Conservation (phyloP, 53 echinoderm and acorn worm species). For the Astropecten irregularis region DNA sequence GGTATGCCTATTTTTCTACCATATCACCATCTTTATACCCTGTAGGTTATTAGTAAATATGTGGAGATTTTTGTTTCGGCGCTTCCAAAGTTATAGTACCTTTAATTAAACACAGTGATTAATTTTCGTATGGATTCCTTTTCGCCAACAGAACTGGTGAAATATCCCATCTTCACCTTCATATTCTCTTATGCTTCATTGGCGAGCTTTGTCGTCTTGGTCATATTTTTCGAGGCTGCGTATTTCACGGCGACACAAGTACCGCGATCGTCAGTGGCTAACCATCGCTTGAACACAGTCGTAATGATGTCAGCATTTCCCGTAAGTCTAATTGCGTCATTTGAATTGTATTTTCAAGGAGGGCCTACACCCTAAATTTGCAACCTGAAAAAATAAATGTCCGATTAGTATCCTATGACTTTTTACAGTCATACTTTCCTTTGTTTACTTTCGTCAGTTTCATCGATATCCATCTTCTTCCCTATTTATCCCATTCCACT, state of each 20-base stretch:
- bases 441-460: no score
- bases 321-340: slow-evolving; percentile 9
- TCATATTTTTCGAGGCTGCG: slow-evolving; percentile 23
- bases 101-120: neutral
- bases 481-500: no score
- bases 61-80: neutral
- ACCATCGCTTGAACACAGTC: slow-evolving; percentile 42
- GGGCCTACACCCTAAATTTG: no score
- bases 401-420: no score
- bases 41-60: neutral
- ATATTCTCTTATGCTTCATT: neutral
- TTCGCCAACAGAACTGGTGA: neutral
- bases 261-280: slow-evolving; percentile 40
- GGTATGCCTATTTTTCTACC: no score
- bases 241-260: slow-evolving; percentile 20
- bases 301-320: slow-evolving; percentile 36
- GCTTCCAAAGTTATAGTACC: neutral
- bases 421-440: no score
- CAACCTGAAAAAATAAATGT: no score
- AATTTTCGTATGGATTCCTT: no score
- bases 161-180: slow-evolving; percentile 12
- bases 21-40: no score
- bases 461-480: no score
- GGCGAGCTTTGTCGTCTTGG: slow-evolving; percentile 6
- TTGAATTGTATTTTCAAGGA: no score